These are phyloP conservation scores for Xiphias gladius DNA, from an alignment of 2,113 vertebrate species.

Conservation along the genomic window DNA sequence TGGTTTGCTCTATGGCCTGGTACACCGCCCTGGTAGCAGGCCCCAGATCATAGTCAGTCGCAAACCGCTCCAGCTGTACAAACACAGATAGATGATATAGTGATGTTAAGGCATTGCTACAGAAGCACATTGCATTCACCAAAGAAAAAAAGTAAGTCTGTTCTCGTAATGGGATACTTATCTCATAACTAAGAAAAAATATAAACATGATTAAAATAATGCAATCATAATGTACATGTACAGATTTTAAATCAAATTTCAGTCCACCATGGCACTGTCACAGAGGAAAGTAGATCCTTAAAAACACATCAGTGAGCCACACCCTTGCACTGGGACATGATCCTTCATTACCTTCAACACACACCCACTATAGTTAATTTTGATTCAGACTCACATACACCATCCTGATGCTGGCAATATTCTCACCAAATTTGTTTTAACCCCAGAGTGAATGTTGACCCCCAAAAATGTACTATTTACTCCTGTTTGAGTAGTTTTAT, in stretches of 20 bases:
- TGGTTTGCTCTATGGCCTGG: conserved; percentile 89
- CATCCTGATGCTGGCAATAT: neutral
- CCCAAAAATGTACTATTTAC: neutral
- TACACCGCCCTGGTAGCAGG: conserved; percentile 73
- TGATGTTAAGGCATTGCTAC: neutral
- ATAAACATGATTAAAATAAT: neutral
- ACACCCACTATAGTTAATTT: neutral
- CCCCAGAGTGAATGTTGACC: too few species aligned
- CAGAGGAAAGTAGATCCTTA: neutral
- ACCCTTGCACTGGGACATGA: neutral
- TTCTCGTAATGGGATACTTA: neutral
- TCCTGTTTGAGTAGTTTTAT: neutral
- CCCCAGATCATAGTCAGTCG: conserved; percentile 56
- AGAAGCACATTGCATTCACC: neutral
- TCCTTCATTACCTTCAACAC: neutral
- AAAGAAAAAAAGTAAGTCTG: neutral
- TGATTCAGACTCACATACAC: neutral
- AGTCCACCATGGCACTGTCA: neutral
- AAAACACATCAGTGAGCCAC: too few species aligned
- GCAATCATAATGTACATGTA: neutral
- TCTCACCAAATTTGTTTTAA: too few species aligned
- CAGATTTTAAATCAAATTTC: neutral
- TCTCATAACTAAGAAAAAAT: neutral
- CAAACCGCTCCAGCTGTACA: conserved; percentile 88
- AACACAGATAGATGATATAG: conserved; percentile 3